Conservation (phyloP, 2,113 vertebrate species). For the Emydura subglobosa region DNA sequence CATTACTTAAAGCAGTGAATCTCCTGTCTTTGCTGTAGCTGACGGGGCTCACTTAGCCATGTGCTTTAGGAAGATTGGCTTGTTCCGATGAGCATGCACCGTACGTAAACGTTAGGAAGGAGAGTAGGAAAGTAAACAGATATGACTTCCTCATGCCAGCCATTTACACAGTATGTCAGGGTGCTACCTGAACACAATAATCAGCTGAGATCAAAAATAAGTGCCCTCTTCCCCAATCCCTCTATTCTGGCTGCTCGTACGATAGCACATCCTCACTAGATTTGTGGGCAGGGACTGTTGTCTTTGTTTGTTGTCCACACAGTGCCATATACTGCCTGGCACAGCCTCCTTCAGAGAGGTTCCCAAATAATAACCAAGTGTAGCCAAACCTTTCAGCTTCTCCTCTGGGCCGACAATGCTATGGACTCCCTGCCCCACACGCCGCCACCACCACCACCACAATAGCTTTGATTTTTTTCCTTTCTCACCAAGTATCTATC, state of each 20-base stretch:
- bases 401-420: background rate
- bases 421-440: background rate
- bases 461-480: background rate
- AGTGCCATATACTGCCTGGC: background rate
- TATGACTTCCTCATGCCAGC: background rate
- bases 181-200: background rate
- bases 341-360: background rate
- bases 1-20: background rate
- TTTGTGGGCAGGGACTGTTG: background rate
- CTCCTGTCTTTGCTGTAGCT: background rate
- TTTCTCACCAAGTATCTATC: background rate
- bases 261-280: background rate
- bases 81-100: background rate
- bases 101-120: background rate
- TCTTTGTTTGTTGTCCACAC: background rate
- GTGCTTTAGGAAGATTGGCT: background rate
- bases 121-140: background rate
- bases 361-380: background rate
- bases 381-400: background rate
- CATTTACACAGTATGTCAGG: background rate
- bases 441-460: background rate
- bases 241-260: background rate
- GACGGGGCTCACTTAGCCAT: background rate
- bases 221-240: background rate
- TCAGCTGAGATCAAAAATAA: background rate